Evolutionary conservation across 53 echinoderm and acorn worm genomes (phyloP).

Genomic region (Crossaster papposus): DNA sequence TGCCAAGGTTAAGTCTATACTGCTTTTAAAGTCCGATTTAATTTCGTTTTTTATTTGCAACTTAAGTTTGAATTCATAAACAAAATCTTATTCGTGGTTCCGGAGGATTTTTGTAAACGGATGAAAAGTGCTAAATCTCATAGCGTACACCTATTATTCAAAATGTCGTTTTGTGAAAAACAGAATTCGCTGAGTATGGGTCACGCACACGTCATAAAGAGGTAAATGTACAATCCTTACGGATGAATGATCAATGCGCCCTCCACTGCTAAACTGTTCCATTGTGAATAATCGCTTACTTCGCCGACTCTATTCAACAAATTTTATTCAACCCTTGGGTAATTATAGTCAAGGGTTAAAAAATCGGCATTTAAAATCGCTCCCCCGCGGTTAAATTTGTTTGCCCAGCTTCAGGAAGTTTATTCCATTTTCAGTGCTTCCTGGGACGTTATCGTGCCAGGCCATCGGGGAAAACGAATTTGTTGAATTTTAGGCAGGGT

Average conservation of each 20-base stretch:
- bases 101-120: too few relatives aligned
- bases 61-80: too few relatives aligned
- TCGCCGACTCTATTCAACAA: background rate
- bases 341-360: background rate
- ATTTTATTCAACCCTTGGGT: slow-evolving; percentile 5
- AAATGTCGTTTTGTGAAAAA: too few relatives aligned
- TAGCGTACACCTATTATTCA: too few relatives aligned
- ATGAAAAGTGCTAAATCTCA: too few relatives aligned
- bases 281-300: background rate
- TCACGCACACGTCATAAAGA: background rate
- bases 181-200: too few relatives aligned
- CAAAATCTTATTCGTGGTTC: too few relatives aligned
- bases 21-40: too few relatives aligned
- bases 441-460: background rate
- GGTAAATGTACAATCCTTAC: background rate
- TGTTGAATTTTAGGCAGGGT: too few relatives aligned
- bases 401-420: background rate
- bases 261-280: background rate
- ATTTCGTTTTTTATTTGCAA: too few relatives aligned
- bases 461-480: too few relatives aligned
- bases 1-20: too few relatives aligned
- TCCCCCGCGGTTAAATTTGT: background rate
- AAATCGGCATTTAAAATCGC: background rate
- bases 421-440: background rate
- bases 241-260: background rate